Conservation (phyloP, 2,888 invertebrate genomes). For the Protonemura montana region DNA sequence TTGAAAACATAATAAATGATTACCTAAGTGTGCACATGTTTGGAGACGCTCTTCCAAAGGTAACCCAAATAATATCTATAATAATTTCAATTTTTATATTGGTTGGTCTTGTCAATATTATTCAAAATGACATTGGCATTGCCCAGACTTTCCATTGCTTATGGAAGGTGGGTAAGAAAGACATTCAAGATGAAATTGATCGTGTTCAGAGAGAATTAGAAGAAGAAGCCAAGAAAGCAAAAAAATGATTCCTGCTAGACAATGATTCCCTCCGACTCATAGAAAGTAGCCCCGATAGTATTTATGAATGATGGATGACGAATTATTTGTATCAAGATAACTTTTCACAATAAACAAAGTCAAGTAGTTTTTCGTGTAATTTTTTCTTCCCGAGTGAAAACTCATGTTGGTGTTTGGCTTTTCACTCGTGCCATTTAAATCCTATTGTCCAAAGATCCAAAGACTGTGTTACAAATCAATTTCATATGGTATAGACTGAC, state of each 20-base stretch:
- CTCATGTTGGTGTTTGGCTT: too few relatives aligned
- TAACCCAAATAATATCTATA: background rate
- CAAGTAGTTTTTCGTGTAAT: too few relatives aligned
- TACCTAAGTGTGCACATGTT: background rate
- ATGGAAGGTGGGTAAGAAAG: conserved; percentile 29
- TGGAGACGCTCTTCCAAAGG: background rate
- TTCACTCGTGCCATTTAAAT: too few relatives aligned
- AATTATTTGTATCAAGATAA: too few relatives aligned
- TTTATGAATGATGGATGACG: too few relatives aligned
- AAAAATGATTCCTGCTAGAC: background rate
- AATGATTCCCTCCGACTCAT: too few relatives aligned
- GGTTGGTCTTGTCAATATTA: background rate
- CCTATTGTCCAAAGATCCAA: too few relatives aligned
- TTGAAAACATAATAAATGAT: background rate
- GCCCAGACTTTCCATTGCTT: background rate
- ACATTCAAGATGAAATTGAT: background rate
- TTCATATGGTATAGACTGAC: too few relatives aligned
- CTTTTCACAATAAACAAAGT: too few relatives aligned
- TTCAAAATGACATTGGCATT: conserved; percentile 30
- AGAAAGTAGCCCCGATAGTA: too few relatives aligned
- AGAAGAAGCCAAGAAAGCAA: background rate
- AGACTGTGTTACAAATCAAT: too few relatives aligned
- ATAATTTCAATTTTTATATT: background rate
- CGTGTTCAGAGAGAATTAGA: background rate
- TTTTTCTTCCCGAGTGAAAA: too few relatives aligned